Percentiles rank a stretch among this genome's conserved stretches.
Evolutionary conservation across 2,888 invertebrate genomes (phyloP).

Genomic region (Ennomos erosarius): DNA sequence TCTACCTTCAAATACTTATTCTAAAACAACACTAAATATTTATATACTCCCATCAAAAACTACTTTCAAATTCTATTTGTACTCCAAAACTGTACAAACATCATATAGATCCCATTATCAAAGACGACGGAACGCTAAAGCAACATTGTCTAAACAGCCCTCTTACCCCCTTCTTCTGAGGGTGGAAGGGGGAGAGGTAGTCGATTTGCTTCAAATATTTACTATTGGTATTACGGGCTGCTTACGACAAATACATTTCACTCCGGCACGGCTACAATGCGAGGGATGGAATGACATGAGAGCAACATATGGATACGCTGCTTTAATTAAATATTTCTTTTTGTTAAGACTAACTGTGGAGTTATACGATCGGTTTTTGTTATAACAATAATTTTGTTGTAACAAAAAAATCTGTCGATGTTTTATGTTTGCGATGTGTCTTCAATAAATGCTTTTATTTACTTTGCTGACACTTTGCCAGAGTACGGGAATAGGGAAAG

Average conservation of each 20-base stretch:
- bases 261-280: conserved; percentile 34
- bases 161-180: conserved; percentile 1
- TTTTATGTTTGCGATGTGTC: too few species aligned
- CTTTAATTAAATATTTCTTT: too few species aligned
- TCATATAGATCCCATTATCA: conserved; percentile 30
- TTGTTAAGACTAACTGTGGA: too few species aligned
- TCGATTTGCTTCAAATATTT: conserved; percentile 52
- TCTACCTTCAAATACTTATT: too few species aligned
- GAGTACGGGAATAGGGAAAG: too few species aligned
- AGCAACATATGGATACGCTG: conserved; percentile 22
- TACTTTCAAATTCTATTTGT: conserved; percentile 20
- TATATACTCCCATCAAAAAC: conserved; percentile 1
- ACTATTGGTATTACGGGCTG: conserved; percentile 48
- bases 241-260: conserved; percentile 51
- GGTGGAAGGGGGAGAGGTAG: conserved; percentile 19
- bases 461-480: too few species aligned
- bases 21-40: too few species aligned
- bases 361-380: too few species aligned
- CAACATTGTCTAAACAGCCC: conserved; percentile 41
- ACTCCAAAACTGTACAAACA: conserved; percentile 18
- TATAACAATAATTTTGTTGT: too few species aligned
- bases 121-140: conserved; percentile 37
- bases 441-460: too few species aligned
- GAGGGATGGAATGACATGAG: conserved; percentile 29
- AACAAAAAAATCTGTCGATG: too few species aligned